These are phyloP conservation scores for Steinernema hermaphroditum DNA, from an alignment of 2,888 invertebrate species.

Conservation along the genomic window DNA sequence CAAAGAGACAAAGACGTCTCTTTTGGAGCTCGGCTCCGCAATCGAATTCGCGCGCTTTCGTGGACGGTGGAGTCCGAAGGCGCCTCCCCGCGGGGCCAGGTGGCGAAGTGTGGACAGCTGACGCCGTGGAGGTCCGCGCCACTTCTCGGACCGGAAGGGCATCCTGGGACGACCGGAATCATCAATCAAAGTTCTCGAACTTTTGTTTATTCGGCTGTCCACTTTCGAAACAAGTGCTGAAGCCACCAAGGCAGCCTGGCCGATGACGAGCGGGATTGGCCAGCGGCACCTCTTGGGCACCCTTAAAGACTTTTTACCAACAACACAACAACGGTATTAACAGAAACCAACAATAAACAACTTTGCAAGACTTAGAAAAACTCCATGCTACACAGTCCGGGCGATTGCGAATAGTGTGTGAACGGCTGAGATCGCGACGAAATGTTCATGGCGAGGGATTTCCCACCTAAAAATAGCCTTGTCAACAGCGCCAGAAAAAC, in stretches of 20 bases:
- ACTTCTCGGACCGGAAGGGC: neutral
- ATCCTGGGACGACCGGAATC: neutral
- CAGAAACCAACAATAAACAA: conserved; percentile 10
- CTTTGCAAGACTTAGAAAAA: conserved; percentile 8
- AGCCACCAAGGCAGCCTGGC: neutral
- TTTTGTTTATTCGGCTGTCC: conserved; percentile 22
- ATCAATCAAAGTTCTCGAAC: conserved; percentile 11
- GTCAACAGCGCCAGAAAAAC: neutral
- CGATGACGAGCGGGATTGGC: neutral
- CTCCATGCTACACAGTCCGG: conserved; percentile 13
- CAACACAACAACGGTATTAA: too few species aligned
- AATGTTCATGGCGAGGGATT: conserved; percentile 23
- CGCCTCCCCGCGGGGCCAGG: too few species aligned
- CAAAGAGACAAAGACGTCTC: conserved; percentile 13
- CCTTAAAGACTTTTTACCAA: neutral
- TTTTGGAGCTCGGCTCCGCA: conserved; percentile 1
- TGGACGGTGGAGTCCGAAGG: too few species aligned
- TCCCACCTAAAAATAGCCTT: neutral
- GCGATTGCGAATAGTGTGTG: conserved; percentile 11
- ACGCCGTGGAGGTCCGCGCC: neutral
- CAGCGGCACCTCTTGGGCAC: too few species aligned
- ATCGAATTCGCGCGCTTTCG: neutral
- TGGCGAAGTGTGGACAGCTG: conserved; percentile 17
- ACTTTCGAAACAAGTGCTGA: neutral
- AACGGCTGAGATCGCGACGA: neutral